Evolutionary conservation across 2,888 invertebrate species (phyloP).

Genomic region (Scaptomyza caliginosa): DNA sequence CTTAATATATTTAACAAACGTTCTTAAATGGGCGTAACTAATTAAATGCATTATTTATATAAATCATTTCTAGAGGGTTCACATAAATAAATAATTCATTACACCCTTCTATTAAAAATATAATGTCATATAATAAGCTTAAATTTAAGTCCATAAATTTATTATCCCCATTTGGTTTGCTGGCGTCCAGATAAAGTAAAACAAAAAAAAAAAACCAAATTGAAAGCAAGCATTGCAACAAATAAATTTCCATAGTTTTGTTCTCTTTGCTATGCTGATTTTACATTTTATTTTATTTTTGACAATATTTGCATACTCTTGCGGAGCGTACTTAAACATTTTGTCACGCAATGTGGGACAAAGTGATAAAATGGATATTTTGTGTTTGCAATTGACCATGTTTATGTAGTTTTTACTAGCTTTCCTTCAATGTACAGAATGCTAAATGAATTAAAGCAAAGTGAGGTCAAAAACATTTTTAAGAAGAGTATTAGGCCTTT

Average conservation of each 20-base stretch:
- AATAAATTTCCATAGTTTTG: slow-evolving; percentile 63
- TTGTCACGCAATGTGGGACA: background rate
- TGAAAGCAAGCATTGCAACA: slow-evolving; percentile 36
- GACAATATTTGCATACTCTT: slow-evolving; percentile 4
- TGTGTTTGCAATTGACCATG: background rate
- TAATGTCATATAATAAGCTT: background rate
- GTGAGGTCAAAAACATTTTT: background rate
- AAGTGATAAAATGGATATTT: background rate
- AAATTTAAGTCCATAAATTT: background rate
- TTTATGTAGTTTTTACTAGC: background rate
- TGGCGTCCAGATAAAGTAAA: background rate
- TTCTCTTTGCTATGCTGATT: slow-evolving; percentile 66
- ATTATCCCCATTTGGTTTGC: background rate
- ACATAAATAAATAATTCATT: background rate
- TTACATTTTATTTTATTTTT: slow-evolving; percentile 44
- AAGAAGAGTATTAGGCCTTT: slow-evolving; percentile 2
- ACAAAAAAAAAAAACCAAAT: slow-evolving; percentile 22
- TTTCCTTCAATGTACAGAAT: background rate
- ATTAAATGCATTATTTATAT: background rate
- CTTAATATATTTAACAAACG: background rate
- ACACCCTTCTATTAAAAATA: background rate
- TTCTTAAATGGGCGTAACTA: background rate
- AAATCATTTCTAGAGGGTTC: background rate
- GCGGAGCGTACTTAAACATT: background rate
- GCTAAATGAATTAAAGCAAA: background rate